Base-by-base conservation (phyloP, 1,140 invertebrate species). In the Drosophila lini region DNA sequence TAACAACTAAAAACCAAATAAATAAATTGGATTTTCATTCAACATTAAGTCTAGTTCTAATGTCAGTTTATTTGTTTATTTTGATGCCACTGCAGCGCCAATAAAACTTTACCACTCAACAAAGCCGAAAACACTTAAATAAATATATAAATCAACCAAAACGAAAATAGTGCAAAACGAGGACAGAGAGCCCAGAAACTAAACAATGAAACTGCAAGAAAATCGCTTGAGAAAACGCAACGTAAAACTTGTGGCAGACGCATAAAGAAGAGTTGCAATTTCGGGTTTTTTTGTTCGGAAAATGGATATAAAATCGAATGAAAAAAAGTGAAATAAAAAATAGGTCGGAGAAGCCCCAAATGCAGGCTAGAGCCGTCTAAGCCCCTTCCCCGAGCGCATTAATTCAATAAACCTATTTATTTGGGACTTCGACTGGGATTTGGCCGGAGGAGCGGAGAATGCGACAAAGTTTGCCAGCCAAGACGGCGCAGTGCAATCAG, bases 391-490 rank as follows among this genome's bases (percentile, higher is more conserved):
- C 80, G 31, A 71, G 77, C 59, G 83, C 65, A 88, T 86, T 86
- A 86, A 86, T 86, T 86, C 83, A 86, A 86, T 86, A 86, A 86
- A 88, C 83, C 83, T 86, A 88, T 86, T 86, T 86, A 86, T 86
- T 68, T 80, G 76, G 59, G 62, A 59, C 69, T 74, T 45, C 53
- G 68, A 44, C 73, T 76, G 60, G 59, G 59, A 68, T 68, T 60
- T 50, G 15, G 47, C 32, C 38, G 40, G 41, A 58, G 40, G 62
- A 64, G 36, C 41, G 61, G 52, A 83, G 83, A 83, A 86, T 88
- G 83, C 83, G 80, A 88, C 81, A 88, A 88, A 88, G 67, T 86
- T 86, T 80, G 63, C 56, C 67, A 83, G 63, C 71, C 65, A 81
- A 59, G 71, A 63, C 76, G 71, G 52, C 71, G 79, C 80, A 86